Percentiles rank a stretch among this genome's conserved stretches.
Evolutionary conservation across 2,888 invertebrate species (phyloP).

Genomic region (Adela reaumurella): DNA sequence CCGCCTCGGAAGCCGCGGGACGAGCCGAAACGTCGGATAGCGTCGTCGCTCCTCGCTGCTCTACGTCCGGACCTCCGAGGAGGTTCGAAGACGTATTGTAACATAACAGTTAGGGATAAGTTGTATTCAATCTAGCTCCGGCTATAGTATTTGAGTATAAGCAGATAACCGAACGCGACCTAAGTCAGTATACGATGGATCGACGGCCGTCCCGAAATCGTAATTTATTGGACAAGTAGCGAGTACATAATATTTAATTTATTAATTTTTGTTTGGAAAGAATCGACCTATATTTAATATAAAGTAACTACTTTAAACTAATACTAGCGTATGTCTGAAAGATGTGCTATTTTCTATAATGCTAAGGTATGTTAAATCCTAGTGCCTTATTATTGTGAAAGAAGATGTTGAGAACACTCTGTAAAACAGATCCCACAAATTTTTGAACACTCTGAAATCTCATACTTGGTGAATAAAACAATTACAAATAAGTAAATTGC

Average conservation of each 20-base stretch:
- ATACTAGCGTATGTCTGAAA: slow-evolving; percentile 30
- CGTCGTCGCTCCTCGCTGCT: slow-evolving; percentile 53
- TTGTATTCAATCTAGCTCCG: background rate
- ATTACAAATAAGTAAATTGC: slow-evolving; percentile 20
- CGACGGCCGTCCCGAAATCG: slow-evolving; percentile 55
- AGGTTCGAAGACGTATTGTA: slow-evolving; percentile 46
- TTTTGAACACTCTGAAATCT: slow-evolving; percentile 21
- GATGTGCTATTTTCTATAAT: slow-evolving; percentile 31
- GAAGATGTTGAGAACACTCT: slow-evolving; percentile 15
- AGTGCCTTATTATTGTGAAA: slow-evolving; percentile 31
- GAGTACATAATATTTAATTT: slow-evolving; percentile 42
- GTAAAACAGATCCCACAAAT: background rate
- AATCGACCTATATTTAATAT: slow-evolving; percentile 43
- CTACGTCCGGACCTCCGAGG: slow-evolving; percentile 41
- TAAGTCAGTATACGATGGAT: slow-evolving; percentile 53
- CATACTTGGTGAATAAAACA: slow-evolving; percentile 40
- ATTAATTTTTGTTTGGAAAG: slow-evolving; percentile 38
- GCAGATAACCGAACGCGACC: slow-evolving; percentile 52
- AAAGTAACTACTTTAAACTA: slow-evolving; percentile 27
- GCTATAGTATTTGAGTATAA: background rate
- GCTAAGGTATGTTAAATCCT: slow-evolving; percentile 28
- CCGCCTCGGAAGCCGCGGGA: slow-evolving; percentile 41
- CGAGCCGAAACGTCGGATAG: slow-evolving; percentile 50
- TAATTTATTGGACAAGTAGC: slow-evolving; percentile 43
- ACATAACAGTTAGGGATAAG: slow-evolving; percentile 39